Conservation (phyloP, 1,140 invertebrate species). For the Coenobita brevimanus region DNA sequence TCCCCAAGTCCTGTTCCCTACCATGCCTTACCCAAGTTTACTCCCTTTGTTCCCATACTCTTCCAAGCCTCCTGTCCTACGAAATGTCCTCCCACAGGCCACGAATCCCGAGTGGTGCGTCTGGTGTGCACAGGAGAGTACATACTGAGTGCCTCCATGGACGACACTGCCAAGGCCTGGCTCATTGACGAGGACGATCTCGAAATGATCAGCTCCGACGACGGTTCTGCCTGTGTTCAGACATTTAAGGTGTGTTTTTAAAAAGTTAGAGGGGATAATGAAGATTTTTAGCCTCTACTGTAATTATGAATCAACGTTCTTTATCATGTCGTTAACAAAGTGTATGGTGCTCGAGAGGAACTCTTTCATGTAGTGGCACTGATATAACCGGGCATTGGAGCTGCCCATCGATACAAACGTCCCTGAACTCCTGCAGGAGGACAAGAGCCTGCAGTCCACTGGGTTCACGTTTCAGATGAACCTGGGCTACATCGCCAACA, state of each 20-base stretch:
- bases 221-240: slow-evolving; percentile 68
- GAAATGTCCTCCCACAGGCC: slow-evolving; percentile 66
- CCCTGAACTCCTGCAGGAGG: too few relatives aligned
- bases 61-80: background rate
- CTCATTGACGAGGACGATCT: slow-evolving; percentile 73
- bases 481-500: too few relatives aligned
- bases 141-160: slow-evolving; percentile 77
- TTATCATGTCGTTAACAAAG: too few relatives aligned
- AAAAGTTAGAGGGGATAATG: too few relatives aligned
- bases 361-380: too few relatives aligned
- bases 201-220: background rate
- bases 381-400: too few relatives aligned
- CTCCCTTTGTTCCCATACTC: background rate
- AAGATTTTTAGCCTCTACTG: too few relatives aligned
- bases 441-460: too few relatives aligned
- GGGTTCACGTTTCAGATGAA: too few relatives aligned
- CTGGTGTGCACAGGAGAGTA: slow-evolving; percentile 77
- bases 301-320: too few relatives aligned
- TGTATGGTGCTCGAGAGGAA: too few relatives aligned
- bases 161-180: slow-evolving; percentile 77
- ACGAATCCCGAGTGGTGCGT: slow-evolving; percentile 75
- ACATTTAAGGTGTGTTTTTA: slow-evolving; percentile 70
- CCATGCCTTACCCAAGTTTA: background rate
- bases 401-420: too few relatives aligned
- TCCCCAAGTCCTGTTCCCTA: background rate